Percentiles rank a stretch among this genome's conserved stretches.
Evolutionary conservation across 2,888 invertebrate species (phyloP).

Genomic region (Drosophila austrosaltans): DNA sequence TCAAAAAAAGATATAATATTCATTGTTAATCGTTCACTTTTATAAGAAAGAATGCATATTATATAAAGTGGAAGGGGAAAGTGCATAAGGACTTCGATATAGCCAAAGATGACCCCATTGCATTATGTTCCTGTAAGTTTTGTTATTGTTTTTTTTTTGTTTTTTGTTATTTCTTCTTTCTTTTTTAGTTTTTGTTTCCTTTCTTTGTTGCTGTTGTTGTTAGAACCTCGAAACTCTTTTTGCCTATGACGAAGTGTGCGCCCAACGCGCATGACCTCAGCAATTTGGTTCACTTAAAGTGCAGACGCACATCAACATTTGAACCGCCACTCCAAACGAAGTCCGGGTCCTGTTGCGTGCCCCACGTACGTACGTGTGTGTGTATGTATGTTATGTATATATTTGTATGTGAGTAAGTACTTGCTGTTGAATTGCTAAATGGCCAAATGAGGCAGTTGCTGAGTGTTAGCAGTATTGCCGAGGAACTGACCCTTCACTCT

Average conservation of each 20-base stretch:
- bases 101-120: not conserved
- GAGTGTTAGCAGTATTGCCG: slow-evolving; percentile 21
- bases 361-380: slow-evolving; percentile 13
- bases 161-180: not conserved
- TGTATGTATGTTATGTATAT: not conserved
- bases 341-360: slow-evolving; percentile 72
- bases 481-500: slow-evolving; percentile 67
- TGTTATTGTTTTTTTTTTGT: not conserved
- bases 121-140: slow-evolving; percentile 1
- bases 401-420: slow-evolving; percentile 9
- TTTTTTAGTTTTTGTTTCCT: not conserved
- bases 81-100: not conserved
- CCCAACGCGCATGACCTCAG: slow-evolving; percentile 77
- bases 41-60: too few relatives aligned
- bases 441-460: slow-evolving; percentile 40
- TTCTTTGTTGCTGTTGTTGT: not conserved
- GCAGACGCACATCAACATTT: slow-evolving; percentile 62
- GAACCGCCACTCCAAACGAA: slow-evolving; percentile 29
- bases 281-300: slow-evolving; percentile 72
- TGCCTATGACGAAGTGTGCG: slow-evolving; percentile 62
- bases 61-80: not conserved
- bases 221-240: slow-evolving; percentile 58
- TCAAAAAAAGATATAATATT: too few relatives aligned
- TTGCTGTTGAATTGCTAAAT: slow-evolving; percentile 41
- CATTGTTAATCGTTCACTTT: too few relatives aligned